A percentile compares a stretch with the other conserved stretches of the same genome.
Evolutionary conservation across 2,113 vertebrate genomes (phyloP).

Genomic region (Melanocharis versteri): DNA sequence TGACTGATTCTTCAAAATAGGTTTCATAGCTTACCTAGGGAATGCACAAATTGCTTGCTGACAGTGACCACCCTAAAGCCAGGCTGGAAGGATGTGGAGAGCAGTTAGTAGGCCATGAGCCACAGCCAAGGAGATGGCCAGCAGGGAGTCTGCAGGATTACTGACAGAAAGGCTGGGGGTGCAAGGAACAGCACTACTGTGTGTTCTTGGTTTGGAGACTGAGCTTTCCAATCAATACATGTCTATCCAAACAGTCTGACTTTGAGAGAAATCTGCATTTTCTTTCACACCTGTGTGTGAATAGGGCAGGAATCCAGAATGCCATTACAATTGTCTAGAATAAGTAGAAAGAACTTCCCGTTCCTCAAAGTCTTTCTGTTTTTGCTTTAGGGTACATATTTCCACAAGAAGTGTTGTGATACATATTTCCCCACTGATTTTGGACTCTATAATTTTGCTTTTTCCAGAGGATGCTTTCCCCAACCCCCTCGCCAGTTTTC

Average conservation of each 20-base stretch:
- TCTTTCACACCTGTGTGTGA: background rate
- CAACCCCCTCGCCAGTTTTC: rapidly evolving
- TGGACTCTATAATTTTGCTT: background rate
- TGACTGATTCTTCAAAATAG: background rate
- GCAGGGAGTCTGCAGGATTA: background rate
- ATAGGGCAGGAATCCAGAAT: background rate
- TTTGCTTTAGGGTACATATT: background rate
- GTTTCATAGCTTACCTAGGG: background rate
- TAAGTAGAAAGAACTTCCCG: background rate
- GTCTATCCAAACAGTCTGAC: background rate
- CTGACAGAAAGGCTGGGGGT: background rate
- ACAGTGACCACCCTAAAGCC: background rate
- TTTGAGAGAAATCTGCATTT: background rate
- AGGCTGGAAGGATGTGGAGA: background rate
- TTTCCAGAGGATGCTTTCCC: background rate
- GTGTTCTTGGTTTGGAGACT: background rate
- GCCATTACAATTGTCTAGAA: background rate
- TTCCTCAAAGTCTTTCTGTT: background rate
- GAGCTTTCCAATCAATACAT: background rate
- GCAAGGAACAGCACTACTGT: background rate
- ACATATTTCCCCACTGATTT: background rate
- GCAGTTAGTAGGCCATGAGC: background rate
- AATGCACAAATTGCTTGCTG: background rate
- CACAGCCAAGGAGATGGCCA: background rate
- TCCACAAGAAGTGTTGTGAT: background rate